Evolutionary conservation across 2,113 vertebrate species (phyloP).

Genomic region (Rissa tridactyla): DNA sequence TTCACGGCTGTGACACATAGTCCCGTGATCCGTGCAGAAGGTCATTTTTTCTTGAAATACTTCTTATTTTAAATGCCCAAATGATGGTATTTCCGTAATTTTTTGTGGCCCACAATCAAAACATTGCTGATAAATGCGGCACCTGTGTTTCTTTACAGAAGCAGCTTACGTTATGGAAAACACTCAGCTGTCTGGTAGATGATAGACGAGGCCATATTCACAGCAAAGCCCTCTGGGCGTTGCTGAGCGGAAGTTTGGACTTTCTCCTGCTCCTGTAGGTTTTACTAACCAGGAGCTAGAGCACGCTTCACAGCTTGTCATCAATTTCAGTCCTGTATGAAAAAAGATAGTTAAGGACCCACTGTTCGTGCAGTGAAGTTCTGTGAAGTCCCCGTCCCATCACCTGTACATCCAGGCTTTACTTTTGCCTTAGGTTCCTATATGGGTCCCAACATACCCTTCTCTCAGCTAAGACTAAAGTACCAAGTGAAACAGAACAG

Average conservation of each 20-base stretch:
- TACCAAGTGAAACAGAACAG: neutral
- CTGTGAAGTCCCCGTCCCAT: neutral
- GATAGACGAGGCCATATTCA: constrained; percentile 30
- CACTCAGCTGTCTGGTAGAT: constrained; percentile 34
- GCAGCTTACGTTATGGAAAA: constrained; percentile 33
- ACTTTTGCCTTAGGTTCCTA: neutral
- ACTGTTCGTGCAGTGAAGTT: neutral
- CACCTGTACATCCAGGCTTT: neutral
- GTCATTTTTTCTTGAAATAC: neutral
- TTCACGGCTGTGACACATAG: neutral
- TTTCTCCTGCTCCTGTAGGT: neutral
- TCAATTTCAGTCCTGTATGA: neutral
- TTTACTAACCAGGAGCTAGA: neutral
- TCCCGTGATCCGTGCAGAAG: neutral
- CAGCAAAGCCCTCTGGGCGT: constrained; percentile 42
- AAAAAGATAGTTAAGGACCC: neutral
- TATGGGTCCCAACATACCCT: neutral
- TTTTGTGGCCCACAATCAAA: constrained; percentile 54
- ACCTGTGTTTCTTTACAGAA: constrained; percentile 54
- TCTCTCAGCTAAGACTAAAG: neutral
- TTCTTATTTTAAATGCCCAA: constrained; percentile 21
- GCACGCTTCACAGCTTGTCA: neutral
- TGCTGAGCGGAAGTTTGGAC: constrained; percentile 11
- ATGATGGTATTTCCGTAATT: constrained; percentile 53
- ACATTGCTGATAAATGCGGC: constrained; percentile 38